Evolutionary conservation across 2,888 invertebrate species (phyloP).

Genomic region (Trachelus stipa): DNA sequence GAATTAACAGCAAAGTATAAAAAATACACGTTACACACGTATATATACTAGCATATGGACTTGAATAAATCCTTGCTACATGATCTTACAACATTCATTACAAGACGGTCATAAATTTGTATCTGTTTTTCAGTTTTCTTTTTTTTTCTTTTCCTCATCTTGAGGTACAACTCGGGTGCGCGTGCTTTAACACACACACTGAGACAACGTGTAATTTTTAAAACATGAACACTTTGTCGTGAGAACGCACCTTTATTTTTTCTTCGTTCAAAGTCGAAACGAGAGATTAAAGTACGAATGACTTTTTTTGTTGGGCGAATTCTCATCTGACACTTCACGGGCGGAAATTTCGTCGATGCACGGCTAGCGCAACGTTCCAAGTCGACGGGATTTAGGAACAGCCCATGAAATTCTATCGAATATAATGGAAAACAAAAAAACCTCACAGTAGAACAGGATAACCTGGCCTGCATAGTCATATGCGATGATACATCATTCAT

Average conservation of each 20-base stretch:
- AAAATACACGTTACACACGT: constrained; percentile 5
- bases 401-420: background rate
- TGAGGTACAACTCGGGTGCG: background rate
- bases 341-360: background rate
- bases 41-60: constrained; percentile 2
- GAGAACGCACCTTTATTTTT: background rate
- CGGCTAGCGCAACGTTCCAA: background rate
- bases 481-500: background rate
- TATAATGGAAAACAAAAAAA: background rate
- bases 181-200: background rate
- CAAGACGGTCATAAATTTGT: constrained; percentile 4
- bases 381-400: background rate
- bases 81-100: constrained; percentile 4
- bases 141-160: background rate
- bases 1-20: constrained; percentile 6
- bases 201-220: background rate
- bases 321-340: background rate
- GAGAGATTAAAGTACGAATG: background rate
- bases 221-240: background rate
- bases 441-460: background rate
- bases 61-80: background rate
- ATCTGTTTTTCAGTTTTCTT: background rate
- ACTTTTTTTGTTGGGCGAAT: background rate
- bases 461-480: background rate
- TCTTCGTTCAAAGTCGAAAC: background rate